These are phyloP conservation scores for Sparus aurata DNA, from an alignment of 2,797 vertebrate genomes.

Conservation along the genomic window DNA sequence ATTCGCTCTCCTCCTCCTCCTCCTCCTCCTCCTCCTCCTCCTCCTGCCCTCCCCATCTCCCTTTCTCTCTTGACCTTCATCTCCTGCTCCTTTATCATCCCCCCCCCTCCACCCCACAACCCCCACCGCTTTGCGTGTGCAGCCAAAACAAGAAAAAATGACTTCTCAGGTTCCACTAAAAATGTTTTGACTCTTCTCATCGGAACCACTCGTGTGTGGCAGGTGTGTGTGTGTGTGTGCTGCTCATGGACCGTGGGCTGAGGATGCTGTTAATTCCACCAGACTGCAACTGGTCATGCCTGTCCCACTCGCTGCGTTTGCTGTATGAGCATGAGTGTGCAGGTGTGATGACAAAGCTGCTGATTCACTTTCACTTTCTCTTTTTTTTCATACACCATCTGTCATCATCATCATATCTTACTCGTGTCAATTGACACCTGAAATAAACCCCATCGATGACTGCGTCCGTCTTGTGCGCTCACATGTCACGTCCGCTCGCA, in stretches of 20 bases:
- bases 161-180: constrained; percentile 34
- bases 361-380: constrained; percentile 43
- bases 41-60: neutral
- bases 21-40: constrained; percentile 10
- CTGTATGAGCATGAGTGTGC: constrained; percentile 2
- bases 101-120: neutral
- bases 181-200: constrained; percentile 37
- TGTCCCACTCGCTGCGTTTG: constrained; percentile 41
- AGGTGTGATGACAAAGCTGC: constrained; percentile 54
- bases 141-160: constrained; percentile 24
- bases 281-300: constrained; percentile 61
- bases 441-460: constrained; percentile 21
- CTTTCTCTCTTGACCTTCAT: constrained; percentile 59
- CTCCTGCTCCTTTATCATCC: constrained; percentile 45
- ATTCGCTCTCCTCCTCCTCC: constrained; percentile 18
- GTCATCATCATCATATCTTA: constrained; percentile 26
- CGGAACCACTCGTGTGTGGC: constrained; percentile 28
- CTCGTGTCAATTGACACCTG: constrained; percentile 1
- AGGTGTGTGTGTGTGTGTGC: neutral
- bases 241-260: constrained; percentile 13
- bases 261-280: constrained; percentile 56
- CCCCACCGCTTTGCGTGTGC: constrained; percentile 12
- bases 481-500: constrained; percentile 1
- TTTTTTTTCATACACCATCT: constrained; percentile 46
- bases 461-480: constrained; percentile 7